Percentiles rank a stretch among this genome's conserved stretches.
phyloP scores from a whole-genome alignment of 2,888 invertebrate genomes.

The Rugalucina vietnamica region DNA sequence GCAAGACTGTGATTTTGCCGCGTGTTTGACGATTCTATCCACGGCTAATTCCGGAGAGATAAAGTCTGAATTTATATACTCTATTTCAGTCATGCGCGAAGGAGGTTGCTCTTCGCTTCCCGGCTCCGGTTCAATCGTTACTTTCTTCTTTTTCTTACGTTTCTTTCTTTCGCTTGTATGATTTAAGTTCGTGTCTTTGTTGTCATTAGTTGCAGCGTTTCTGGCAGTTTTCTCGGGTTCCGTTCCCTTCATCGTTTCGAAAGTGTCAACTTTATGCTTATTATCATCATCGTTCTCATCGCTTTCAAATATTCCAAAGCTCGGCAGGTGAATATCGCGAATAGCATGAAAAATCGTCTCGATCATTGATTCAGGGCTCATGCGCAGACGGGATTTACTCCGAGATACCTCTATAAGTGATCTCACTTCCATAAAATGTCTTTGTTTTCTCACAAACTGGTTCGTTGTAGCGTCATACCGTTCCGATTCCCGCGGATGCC shows the following conservation, averaged over 20 bases:
- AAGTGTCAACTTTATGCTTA: neutral
- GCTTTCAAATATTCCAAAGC: neutral
- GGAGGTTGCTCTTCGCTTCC: neutral
- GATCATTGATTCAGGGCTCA: constrained; percentile 50
- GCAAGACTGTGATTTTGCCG: too few relatives aligned
- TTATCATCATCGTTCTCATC: neutral
- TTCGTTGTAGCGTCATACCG: constrained; percentile 35
- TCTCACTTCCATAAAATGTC: constrained; percentile 57
- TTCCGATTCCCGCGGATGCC: constrained; percentile 39
- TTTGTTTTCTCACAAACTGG: constrained; percentile 12
- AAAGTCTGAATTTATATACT: neutral
- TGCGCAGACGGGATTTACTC: constrained; percentile 42
- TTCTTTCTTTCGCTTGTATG: neutral
- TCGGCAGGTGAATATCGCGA: constrained; percentile 33
- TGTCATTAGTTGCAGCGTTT: neutral
- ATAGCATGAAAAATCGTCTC: constrained; percentile 55
- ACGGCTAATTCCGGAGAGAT: neutral
- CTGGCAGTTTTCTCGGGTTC: neutral
- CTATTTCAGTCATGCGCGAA: neutral
- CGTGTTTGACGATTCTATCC: neutral
- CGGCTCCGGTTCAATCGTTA: neutral
- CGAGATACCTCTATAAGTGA: constrained; percentile 49
- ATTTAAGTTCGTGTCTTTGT: neutral
- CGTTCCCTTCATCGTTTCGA: neutral
- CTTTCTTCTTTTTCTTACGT: neutral